Conservation (phyloP, 1,140 invertebrate genomes). For the Meloidogyne hapla region DNA sequence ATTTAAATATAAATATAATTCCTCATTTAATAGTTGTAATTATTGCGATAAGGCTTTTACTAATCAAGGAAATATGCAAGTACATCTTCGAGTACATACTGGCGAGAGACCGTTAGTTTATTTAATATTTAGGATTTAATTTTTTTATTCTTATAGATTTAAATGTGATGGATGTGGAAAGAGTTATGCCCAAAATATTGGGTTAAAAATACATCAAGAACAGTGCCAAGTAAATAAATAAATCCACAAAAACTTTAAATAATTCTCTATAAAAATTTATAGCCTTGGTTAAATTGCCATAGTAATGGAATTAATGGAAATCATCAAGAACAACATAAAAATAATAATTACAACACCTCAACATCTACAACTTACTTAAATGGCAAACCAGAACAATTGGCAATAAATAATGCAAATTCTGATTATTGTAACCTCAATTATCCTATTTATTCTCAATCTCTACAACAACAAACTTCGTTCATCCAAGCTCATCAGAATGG, state of each 20-base stretch:
- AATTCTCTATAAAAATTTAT: background rate
- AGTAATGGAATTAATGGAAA: background rate
- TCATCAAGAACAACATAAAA: background rate
- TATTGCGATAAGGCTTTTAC: constrained; percentile 69
- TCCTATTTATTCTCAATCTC: background rate
- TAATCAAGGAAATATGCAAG: constrained; percentile 67
- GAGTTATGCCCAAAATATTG: constrained; percentile 61
- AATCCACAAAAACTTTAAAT: background rate
- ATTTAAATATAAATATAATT: background rate
- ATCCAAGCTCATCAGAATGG: background rate
- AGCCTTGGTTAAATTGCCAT: background rate
- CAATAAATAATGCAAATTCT: background rate
- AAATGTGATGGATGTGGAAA: constrained; percentile 56
- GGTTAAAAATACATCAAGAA: constrained; percentile 61
- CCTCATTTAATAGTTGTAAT: constrained; percentile 64
- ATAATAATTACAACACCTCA: background rate
- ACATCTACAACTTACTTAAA: background rate
- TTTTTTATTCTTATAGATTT: constrained; percentile 36
- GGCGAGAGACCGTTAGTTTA: constrained; percentile 78
- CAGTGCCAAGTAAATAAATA: constrained; percentile 49
- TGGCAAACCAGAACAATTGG: background rate
- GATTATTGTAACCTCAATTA: background rate
- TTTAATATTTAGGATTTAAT: constrained; percentile 66
- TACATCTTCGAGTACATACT: constrained; percentile 80
- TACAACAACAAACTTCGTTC: background rate